Evolutionary conservation across 2,113 vertebrate genomes (phyloP).

Genomic region (Anthoscopus minutus): DNA sequence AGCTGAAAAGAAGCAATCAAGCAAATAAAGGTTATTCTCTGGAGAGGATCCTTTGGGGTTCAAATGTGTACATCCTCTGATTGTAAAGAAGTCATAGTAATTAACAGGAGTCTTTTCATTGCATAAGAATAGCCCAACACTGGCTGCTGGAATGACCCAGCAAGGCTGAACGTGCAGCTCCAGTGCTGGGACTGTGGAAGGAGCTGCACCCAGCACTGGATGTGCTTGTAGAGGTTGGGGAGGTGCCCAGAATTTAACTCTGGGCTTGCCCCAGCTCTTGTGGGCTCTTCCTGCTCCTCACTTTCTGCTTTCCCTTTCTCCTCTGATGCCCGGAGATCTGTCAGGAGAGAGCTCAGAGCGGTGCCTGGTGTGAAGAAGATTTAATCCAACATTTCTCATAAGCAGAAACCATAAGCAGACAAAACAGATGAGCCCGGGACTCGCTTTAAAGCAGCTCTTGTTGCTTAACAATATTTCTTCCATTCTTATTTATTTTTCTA

Average conservation of each 20-base stretch:
- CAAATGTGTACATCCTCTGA: slow-evolving; percentile 66
- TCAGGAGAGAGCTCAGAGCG: not conserved
- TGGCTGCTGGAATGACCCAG: slow-evolving; percentile 17
- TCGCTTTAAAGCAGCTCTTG: not conserved
- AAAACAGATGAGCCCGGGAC: not conserved
- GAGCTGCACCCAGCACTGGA: no score
- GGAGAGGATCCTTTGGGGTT: slow-evolving; percentile 74
- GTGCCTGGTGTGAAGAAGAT: not conserved
- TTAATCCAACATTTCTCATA: not conserved
- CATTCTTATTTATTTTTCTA: not conserved
- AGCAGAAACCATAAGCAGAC: not conserved
- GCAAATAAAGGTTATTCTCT: slow-evolving; percentile 80
- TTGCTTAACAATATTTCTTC: not conserved
- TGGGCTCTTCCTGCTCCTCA: not conserved
- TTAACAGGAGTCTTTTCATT: slow-evolving; percentile 67
- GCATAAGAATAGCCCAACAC: slow-evolving; percentile 9
- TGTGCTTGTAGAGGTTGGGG: not conserved
- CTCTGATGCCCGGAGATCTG: not conserved
- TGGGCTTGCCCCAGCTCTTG: not conserved
- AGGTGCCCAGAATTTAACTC: not conserved
- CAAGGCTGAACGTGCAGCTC: not conserved
- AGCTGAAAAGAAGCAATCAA: slow-evolving; percentile 79
- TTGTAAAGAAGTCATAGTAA: slow-evolving; percentile 70
- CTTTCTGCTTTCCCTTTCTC: not conserved
- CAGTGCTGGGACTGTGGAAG: not conserved